A percentile compares a stretch with the other conserved stretches of the same genome.
Conservation (phyloP, 1,140 invertebrate genomes). For the Mercenaria mercenaria region DNA sequence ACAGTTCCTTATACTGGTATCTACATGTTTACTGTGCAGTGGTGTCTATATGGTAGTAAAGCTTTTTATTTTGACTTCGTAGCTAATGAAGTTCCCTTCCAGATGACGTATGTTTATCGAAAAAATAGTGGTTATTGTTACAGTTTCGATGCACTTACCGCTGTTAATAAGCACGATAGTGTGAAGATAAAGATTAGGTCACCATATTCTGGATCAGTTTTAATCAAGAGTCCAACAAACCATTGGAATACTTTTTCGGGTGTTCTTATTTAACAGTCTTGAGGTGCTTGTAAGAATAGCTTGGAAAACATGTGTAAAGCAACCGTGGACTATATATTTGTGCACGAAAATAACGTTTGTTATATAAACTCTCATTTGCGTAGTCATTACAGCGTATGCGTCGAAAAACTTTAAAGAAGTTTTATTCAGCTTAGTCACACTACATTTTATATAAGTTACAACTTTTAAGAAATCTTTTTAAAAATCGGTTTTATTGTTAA, state of each 20-base stretch:
- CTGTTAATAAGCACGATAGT: background rate
- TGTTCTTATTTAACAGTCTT: no score
- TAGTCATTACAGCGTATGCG: no score
- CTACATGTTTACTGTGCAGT: background rate
- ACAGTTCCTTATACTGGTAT: background rate
- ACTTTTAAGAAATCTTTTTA: no score
- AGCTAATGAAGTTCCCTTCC: background rate
- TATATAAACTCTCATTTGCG: no score
- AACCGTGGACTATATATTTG: no score
- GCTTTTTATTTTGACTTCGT: background rate
- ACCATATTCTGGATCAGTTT: background rate
- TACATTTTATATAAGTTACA: no score
- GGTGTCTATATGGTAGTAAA: background rate
- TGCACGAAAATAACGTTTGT: no score
- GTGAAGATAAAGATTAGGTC: background rate
- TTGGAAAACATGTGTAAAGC: no score
- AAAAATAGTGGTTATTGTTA: background rate
- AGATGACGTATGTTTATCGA: background rate
- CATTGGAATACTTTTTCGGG: slow-evolving; percentile 4
- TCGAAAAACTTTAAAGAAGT: no score
- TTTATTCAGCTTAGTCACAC: no score
- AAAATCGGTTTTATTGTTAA: no score
- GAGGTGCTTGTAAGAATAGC: no score
- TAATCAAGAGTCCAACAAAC: background rate
- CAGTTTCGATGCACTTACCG: background rate